These are phyloP conservation scores for Scaptomyza cyrtandrae DNA, from an alignment of 2,888 invertebrate genomes.

Conservation along the genomic window DNA sequence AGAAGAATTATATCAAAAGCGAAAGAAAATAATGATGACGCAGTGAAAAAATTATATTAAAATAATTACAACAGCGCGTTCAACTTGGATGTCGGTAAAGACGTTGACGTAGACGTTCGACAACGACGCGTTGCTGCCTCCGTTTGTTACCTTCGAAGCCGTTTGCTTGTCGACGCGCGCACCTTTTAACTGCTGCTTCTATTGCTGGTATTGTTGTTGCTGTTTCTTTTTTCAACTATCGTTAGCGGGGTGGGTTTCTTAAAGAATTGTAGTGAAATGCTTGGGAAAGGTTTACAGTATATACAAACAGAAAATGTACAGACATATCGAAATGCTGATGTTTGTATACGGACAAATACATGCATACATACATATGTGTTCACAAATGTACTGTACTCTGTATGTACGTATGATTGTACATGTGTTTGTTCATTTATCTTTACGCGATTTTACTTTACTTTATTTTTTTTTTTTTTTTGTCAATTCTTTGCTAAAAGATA, in stretches of 20 bases:
- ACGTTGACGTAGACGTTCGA: constrained; percentile 58
- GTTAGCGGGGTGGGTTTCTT: constrained; percentile 70
- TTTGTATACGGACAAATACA: constrained; percentile 7
- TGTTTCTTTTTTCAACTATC: constrained; percentile 47
- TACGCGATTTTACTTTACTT: constrained; percentile 45
- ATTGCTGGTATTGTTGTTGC: constrained; percentile 17
- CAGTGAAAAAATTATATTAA: constrained; percentile 78
- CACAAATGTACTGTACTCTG: constrained; percentile 8
- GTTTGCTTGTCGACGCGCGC: constrained; percentile 61
- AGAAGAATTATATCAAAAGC: constrained; percentile 78
- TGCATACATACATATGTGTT: constrained; percentile 15
- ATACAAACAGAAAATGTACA: constrained; percentile 14
- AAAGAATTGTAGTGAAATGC: constrained; percentile 68
- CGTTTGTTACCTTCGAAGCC: constrained; percentile 39
- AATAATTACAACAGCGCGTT: constrained; percentile 77
- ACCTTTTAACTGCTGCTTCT: constrained; percentile 59
- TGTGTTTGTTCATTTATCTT: constrained; percentile 36
- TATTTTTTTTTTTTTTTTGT: constrained; percentile 26
- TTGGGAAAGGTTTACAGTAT: constrained; percentile 63
- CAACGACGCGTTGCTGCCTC: constrained; percentile 50
- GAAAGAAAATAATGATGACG: constrained; percentile 79
- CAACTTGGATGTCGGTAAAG: constrained; percentile 66
- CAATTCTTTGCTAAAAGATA: constrained; percentile 62
- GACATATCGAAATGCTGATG: constrained; percentile 15
- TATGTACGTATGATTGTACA: constrained; percentile 10